Evolutionary conservation across 1,140 invertebrate genomes (phyloP), one percentile per base, ranked within the genome.

Genomic region (Rhagoletis pomonella): DNA sequence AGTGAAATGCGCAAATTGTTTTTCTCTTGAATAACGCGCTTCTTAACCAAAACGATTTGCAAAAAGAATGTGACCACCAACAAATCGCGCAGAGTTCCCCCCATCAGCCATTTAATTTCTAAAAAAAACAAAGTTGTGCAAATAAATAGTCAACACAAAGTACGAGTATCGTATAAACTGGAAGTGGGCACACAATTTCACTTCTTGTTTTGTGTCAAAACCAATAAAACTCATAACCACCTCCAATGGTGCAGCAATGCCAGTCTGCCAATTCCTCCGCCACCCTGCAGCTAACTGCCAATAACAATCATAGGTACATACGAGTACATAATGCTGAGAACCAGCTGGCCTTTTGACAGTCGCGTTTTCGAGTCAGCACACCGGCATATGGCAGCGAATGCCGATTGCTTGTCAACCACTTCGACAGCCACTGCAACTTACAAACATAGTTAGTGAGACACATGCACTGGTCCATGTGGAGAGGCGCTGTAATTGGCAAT

Each of bases 141-240:
- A 50, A 81, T 73, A 81, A 55, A 55, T 17, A 81, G 17, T 81
- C 19, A 81, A 47, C 50, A 42, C 5, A 39, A 10, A 9, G 7
- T 7, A 67, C 64, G 9, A 10, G 4, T 47, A 73, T 10, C 14
- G 2, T 29, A 42, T 77, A 9, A 55, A 58, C 73, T 81, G 73
- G 73, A 81, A 55, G 73, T 55, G 44, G 7, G 47, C 73, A 58
- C 1, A 81, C n/a, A 81, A 29, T 81, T 81, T 81, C 73, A 55
- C 73, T 81, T 58, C 47, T 58, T 29, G 44, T 81, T 81, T 81
- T 44, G 44, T 58, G 73, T 55, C 3, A 42, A 50, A 55, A 55
- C n/a, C 7, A 58, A 55, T 10, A 81, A 55, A 19, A 55, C 19
- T 12, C 4, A 44, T 50, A 47, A 44, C 47, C 47, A 81, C 29